Evolutionary conservation across 2,888 invertebrate genomes (phyloP).

Genomic region (Plebejus melissa): DNA sequence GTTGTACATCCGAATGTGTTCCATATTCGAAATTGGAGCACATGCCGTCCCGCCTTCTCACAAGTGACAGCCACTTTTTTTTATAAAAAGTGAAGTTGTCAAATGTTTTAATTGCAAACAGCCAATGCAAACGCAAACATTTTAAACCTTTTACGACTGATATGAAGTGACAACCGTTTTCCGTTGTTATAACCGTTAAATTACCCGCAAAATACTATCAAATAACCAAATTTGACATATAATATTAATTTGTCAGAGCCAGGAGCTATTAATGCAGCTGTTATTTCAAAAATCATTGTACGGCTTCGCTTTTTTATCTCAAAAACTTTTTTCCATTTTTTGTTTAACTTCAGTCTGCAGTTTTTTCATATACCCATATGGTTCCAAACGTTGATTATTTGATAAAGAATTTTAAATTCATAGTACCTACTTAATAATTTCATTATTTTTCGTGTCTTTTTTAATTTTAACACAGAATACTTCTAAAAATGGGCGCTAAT

Average conservation of each 20-base stretch:
- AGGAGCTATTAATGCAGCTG: constrained; percentile 23
- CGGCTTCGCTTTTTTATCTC: constrained; percentile 24
- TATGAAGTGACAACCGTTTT: background rate
- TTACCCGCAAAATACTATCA: constrained; percentile 17
- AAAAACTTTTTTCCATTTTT: constrained; percentile 8
- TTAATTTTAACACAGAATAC: background rate
- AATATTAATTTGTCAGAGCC: constrained; percentile 18
- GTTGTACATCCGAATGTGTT: constrained; percentile 51
- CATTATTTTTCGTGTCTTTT: background rate
- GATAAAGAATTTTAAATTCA: background rate
- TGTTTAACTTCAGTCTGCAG: background rate
- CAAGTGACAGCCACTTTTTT: constrained; percentile 31
- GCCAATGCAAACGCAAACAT: background rate
- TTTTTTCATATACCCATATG: constrained; percentile 22
- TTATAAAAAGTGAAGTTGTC: background rate
- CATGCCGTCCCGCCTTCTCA: constrained; percentile 46
- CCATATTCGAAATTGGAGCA: constrained; percentile 48
- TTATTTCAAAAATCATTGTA: constrained; percentile 23
- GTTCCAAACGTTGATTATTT: constrained; percentile 4
- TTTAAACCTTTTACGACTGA: background rate
- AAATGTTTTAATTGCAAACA: constrained; percentile 3
- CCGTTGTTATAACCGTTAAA: constrained; percentile 4
- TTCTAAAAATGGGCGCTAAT: background rate
- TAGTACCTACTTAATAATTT: background rate
- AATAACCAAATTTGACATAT: constrained; percentile 18